These are phyloP conservation scores for Agrypnia vestita DNA, from an alignment of 1,140 invertebrate species.

Conservation along the genomic window DNA sequence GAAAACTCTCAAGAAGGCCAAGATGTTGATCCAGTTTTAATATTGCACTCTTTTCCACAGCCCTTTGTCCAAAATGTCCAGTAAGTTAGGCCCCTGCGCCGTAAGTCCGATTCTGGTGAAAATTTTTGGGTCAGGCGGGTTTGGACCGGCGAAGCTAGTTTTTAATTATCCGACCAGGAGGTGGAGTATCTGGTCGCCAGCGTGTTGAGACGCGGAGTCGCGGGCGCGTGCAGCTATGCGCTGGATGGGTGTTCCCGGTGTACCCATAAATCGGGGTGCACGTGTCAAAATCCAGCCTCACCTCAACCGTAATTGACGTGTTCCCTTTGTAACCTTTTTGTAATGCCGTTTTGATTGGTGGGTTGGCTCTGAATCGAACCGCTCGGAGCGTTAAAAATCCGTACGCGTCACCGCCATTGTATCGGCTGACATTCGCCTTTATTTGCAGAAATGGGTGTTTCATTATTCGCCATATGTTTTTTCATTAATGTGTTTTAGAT, in stretches of 20 bases:
- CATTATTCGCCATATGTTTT: background rate
- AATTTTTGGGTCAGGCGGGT: conserved; percentile 13
- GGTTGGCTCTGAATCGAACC: conserved; percentile 1
- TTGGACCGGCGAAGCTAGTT: background rate
- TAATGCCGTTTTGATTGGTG: conserved; percentile 29
- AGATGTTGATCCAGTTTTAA: no score
- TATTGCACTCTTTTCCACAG: no score
- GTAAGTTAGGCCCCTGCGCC: no score
- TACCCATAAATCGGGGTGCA: conserved; percentile 1
- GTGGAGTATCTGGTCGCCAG: background rate
- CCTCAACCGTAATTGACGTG: conserved; percentile 20
- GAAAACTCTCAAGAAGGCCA: no score
- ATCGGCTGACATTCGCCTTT: background rate
- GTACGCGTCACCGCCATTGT: background rate
- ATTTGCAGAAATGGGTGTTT: conserved; percentile 14
- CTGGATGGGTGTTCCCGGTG: conserved; percentile 24
- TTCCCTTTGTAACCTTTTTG: conserved; percentile 23
- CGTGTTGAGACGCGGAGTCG: background rate
- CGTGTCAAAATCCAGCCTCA: conserved; percentile 29
- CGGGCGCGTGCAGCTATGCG: conserved; percentile 30
- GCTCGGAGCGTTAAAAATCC: background rate
- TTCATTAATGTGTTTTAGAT: background rate
- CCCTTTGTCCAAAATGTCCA: no score
- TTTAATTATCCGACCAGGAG: conserved; percentile 27
- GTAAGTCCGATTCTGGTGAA: background rate